phyloP scores from a whole-genome alignment of 2,113 vertebrate genomes.

The Cariama cristata region DNA sequence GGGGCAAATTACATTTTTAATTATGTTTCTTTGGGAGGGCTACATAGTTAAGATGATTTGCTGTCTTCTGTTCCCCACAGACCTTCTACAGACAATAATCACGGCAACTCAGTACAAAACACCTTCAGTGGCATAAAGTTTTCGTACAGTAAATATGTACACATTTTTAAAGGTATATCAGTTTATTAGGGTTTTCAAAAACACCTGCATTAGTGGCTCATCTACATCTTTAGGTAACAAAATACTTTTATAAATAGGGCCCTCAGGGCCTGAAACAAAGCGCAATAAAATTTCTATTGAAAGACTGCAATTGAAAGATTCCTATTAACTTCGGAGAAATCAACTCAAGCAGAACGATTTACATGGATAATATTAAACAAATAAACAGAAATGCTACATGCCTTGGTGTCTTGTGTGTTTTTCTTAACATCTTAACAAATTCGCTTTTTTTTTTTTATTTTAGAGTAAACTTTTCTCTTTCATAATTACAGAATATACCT shows the following conservation, averaged over 20 bases:
- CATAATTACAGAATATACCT: neutral
- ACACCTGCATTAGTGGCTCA: neutral
- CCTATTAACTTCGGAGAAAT: neutral
- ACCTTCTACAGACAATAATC: neutral
- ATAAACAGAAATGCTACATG: neutral
- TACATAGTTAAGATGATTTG: slow-evolving; percentile 10
- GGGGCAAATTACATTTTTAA: slow-evolving; percentile 30
- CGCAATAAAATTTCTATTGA: neutral
- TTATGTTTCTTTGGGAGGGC: slow-evolving; percentile 6
- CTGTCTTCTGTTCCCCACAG: neutral
- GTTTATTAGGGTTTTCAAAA: neutral
- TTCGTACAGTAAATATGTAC: neutral
- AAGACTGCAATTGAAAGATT: neutral
- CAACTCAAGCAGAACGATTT: neutral
- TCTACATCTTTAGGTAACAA: neutral
- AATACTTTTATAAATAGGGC: neutral
- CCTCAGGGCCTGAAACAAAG: neutral
- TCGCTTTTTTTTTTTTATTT: neutral
- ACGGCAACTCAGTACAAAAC: neutral
- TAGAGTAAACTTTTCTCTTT: neutral
- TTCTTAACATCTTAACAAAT: neutral
- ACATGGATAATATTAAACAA: neutral
- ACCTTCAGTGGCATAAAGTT: neutral
- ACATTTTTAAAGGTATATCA: neutral
- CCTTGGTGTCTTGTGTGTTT: neutral